Conservation (phyloP, 2,797 vertebrate species). For the Platyrinchus mystaceus region DNA sequence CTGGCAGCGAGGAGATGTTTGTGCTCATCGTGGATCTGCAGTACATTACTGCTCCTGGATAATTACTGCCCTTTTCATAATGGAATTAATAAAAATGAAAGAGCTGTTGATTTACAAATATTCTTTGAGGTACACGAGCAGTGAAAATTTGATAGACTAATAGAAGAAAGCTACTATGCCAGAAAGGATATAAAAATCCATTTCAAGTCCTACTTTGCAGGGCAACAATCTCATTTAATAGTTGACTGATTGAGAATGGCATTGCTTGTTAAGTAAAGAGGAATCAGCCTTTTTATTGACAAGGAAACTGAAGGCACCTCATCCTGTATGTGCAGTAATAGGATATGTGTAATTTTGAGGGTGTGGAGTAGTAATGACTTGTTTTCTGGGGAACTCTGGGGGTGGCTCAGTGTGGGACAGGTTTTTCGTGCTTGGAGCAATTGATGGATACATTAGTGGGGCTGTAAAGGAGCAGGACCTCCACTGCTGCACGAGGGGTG, state of each 20-base stretch:
- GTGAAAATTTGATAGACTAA: background rate
- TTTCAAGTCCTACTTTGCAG: background rate
- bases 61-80: background rate
- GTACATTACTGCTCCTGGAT: background rate
- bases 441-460: rapidly evolving
- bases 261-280: background rate
- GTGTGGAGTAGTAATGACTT: background rate
- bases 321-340: background rate
- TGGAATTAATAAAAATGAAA: background rate
- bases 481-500: background rate
- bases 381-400: background rate
- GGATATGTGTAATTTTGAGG: background rate
- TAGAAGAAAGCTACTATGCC: background rate
- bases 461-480: background rate
- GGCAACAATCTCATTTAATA: conserved; percentile 16
- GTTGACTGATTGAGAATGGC: background rate
- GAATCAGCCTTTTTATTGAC: background rate
- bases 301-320: background rate
- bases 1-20: background rate
- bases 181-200: background rate
- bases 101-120: background rate
- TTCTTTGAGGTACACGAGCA: background rate
- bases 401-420: rapidly evolving
- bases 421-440: background rate
- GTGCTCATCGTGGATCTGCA: background rate